phyloP scores from a whole-genome alignment of 2,888 invertebrate species.

The Notocelia uddmanniana region DNA sequence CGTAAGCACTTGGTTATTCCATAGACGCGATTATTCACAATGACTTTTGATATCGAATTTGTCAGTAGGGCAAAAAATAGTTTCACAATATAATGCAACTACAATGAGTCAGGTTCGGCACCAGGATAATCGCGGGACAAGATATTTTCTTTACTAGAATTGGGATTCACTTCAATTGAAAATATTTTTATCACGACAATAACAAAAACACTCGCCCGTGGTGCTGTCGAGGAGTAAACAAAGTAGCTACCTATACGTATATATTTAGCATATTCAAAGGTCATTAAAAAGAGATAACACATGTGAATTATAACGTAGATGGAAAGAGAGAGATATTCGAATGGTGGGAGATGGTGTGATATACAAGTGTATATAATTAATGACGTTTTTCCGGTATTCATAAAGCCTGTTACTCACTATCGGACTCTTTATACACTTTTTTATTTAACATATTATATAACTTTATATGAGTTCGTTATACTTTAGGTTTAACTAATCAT shows the following conservation, averaged over 20 bases:
- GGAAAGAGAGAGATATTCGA: slow-evolving; percentile 59
- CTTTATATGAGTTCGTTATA: not conserved
- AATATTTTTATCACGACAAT: slow-evolving; percentile 71
- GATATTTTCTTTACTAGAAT: slow-evolving; percentile 47
- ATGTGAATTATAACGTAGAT: slow-evolving; percentile 36
- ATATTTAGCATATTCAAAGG: slow-evolving; percentile 82
- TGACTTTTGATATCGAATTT: slow-evolving; percentile 78
- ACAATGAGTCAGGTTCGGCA: not conserved
- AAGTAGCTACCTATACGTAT: slow-evolving; percentile 71
- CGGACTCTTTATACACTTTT: not conserved
- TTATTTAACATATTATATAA: not conserved
- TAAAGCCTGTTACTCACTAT: slow-evolving; percentile 24
- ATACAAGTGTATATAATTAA: slow-evolving; percentile 27
- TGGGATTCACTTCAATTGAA: slow-evolving; percentile 52
- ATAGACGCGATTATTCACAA: slow-evolving; percentile 68
- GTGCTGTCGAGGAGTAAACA: slow-evolving; percentile 79
- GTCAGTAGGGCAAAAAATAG: slow-evolving; percentile 53
- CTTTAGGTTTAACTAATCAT: not conserved
- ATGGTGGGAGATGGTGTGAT: slow-evolving; percentile 36
- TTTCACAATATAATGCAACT: slow-evolving; percentile 47
- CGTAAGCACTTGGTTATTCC: slow-evolving; percentile 63
- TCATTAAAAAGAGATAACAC: slow-evolving; percentile 68
- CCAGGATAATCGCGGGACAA: slow-evolving; percentile 7
- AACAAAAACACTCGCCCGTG: slow-evolving; percentile 82
- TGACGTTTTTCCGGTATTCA: slow-evolving; percentile 42